A percentile compares a stretch with the other conserved stretches of the same genome.
Evolutionary conservation across 2,113 vertebrate species (phyloP).

Genomic region (Phaethon lepturus): DNA sequence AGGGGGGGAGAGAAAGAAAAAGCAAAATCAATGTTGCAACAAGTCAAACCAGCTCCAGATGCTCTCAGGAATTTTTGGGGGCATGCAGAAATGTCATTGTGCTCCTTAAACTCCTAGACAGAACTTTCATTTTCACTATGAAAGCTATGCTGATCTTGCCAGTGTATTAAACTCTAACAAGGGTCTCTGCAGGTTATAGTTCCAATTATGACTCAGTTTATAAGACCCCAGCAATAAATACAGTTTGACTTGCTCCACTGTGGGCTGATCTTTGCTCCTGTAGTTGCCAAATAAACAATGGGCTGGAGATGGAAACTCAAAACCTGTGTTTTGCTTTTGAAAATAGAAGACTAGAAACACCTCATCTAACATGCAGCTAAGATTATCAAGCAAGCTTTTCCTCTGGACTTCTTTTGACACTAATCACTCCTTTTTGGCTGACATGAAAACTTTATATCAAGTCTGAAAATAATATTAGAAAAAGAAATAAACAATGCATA

Average conservation of each 20-base stretch:
- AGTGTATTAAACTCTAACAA: conserved; percentile 62
- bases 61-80: conserved; percentile 6
- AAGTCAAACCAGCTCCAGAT: conserved; percentile 14
- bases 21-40: background rate
- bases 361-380: background rate
- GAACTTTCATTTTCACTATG: conserved; percentile 17
- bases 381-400: background rate
- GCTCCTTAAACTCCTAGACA: conserved; percentile 45
- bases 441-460: background rate
- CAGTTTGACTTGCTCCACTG: background rate
- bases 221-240: conserved; percentile 2
- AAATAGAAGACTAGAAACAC: background rate
- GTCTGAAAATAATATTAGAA: background rate
- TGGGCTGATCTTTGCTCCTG: conserved; percentile 30
- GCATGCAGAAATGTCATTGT: conserved; percentile 18
- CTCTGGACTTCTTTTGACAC: background rate
- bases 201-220: conserved; percentile 46
- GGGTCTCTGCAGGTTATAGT: conserved; percentile 15
- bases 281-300: background rate
- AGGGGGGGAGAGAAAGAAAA: background rate
- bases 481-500: background rate
- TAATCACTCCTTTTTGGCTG: background rate
- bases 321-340: background rate
- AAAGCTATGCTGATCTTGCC: conserved; percentile 34
- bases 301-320: background rate